Conservation (phyloP, 2,888 invertebrate species). For the Diarsia brunnea region DNA sequence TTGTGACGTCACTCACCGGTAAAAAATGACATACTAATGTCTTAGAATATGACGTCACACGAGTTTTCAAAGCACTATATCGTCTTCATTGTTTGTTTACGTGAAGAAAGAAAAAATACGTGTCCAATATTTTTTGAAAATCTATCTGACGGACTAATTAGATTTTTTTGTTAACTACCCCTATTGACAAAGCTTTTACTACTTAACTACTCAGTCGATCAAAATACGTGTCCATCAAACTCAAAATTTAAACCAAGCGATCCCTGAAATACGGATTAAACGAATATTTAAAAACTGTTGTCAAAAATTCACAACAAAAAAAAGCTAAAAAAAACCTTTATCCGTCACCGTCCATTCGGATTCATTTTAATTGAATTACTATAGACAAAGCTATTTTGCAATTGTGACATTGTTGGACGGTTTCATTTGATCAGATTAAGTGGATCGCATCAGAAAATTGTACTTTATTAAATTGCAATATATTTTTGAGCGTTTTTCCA, state of each 20-base stretch:
- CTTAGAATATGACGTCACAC: too few relatives aligned
- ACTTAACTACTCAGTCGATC: too few relatives aligned
- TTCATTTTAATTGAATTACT: conserved; percentile 84
- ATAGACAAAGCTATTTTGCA: conserved; percentile 82
- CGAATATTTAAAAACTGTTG: conserved; percentile 53
- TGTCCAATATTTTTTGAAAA: too few relatives aligned
- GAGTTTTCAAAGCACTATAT: too few relatives aligned
- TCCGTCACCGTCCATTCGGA: conserved; percentile 75
- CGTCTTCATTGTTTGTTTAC: too few relatives aligned
- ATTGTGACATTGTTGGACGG: conserved; percentile 74
- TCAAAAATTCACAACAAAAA: conserved; percentile 63
- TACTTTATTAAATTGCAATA: conserved; percentile 59
- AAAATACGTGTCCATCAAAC: conserved; percentile 19
- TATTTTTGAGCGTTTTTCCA: conserved; percentile 6
- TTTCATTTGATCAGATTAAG: conserved; percentile 81
- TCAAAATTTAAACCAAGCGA: conserved; percentile 55
- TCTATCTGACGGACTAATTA: too few relatives aligned
- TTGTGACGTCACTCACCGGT: too few relatives aligned
- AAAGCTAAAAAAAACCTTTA: conserved; percentile 75
- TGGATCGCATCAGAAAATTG: conserved; percentile 74
- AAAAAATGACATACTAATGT: too few relatives aligned
- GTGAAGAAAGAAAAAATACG: too few relatives aligned
- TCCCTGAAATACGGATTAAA: conserved; percentile 43
- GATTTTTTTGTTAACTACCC: too few relatives aligned
- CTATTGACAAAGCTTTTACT: too few relatives aligned